Evolutionary conservation across 2,797 vertebrate genomes (phyloP), one percentile per base, ranked within the genome.

Genomic region (Buphagus erythrorhynchus): DNA sequence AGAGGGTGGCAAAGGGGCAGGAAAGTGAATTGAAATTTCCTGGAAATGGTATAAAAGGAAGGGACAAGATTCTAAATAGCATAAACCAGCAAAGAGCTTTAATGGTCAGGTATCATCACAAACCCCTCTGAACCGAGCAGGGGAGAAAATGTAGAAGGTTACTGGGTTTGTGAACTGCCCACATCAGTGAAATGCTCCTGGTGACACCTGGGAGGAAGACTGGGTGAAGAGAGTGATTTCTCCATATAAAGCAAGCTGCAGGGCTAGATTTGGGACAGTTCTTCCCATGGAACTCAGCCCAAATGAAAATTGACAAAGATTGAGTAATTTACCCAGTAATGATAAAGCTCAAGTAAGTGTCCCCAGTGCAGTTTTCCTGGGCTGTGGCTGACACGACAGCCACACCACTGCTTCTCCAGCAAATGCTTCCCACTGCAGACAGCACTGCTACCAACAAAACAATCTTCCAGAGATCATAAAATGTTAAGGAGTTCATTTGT

Each of bases 401-500:
- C 86, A 51, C 4, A 0, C 42, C 65, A 31, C 72, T 58, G 83
- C 68, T 89, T 71, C 26, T 36, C 54, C 87, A 93, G 91, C 81
- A 77, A 94, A 73, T 0, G 7, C 49, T 73, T 85, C 18, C 16
- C 86, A 31, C 76, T 22, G 74, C 83, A 84, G 79, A 19, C 88
- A 63, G 86, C 33, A 13, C 38, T 69, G 91, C 94, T 19, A n/a
- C 93, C 96, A 96, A 94, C 95, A 94, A 96, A 96, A 88, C 97
- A 95, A 96, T 96, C 94, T 36, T 9, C 72, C 81, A 67, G 84
- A 91, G 93, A 97, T 96, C 90, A 67, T 62, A 67, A 90, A 95
- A 85, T 96, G 97, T 97, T 97, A 96, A 97, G 96, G 94, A 97
- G 97, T 96, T 97, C 97, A 95, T 97, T 97, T 97, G 97, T 97